Evolutionary conservation across 2,888 invertebrate species (phyloP), one percentile per base, ranked within the genome.

Genomic region (Phymatocera aterrima): DNA sequence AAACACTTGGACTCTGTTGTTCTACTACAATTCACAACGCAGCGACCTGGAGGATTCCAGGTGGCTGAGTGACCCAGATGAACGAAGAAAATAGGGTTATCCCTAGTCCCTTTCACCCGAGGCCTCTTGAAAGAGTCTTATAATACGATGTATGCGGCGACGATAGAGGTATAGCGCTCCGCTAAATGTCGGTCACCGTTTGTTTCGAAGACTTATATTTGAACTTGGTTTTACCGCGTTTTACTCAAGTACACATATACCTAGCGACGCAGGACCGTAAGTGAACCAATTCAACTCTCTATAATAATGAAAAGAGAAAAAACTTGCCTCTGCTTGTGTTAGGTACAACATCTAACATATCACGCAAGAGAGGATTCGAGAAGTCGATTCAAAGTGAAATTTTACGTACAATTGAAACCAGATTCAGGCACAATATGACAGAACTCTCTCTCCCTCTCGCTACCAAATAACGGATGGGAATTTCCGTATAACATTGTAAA

Each of bases 71-170:
- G 75, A 75, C 75, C 75, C 57, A 60, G 75, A 57, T 57, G 10
- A 28, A 37, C 40, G 24, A 5, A 28, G 60, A 57, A 75, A 57
- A 75, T 57, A 57, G 40, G 21, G 21, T 72, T 72, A 75, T 75
- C 75, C 60, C 72, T 72, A 72, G 72, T 72, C 75, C 54, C 75
- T 75, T 75, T 75, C 75, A 75, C 75, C 75, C 57, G 57, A 24
- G 15, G 31, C 28, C 40, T 57, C 37, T 40, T 34, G 37, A 21
- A 46, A 24, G 28, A 68, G 31, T 46, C 68, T 46, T 28, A 28
- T 21, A 37, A 64, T 37, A 37, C 51, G n/a, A 43, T 51, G 72
- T 31, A 72, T 72, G 12, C 51, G 72, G 31, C 18, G 34, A 51
- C 51, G 51, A 51, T 54, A 57, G 24, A n/a, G n/a, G n/a, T n/a